Conservation (phyloP, 2,888 invertebrate genomes). For the Melangyna quadrimaculata region DNA sequence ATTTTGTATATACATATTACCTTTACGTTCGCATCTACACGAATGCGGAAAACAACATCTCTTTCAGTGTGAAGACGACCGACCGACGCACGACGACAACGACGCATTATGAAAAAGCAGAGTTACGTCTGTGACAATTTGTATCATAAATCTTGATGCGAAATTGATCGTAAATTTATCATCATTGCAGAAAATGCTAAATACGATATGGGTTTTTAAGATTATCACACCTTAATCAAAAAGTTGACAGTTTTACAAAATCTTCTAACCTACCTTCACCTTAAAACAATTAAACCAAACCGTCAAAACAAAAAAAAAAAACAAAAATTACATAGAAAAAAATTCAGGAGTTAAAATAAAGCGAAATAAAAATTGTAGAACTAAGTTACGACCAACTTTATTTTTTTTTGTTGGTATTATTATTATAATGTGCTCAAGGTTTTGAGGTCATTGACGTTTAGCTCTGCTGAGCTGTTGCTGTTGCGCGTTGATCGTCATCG, state of each 20-base stretch:
- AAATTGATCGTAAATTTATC: background rate
- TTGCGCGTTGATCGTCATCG: constrained; percentile 16
- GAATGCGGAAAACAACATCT: constrained; percentile 55
- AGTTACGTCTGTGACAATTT: background rate
- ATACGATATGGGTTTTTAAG: background rate
- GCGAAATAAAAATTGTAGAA: constrained; percentile 32
- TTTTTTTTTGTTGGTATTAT: background rate
- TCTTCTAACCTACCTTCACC: background rate
- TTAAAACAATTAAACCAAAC: constrained; percentile 41
- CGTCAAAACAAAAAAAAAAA: too few species aligned
- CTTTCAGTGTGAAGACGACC: background rate
- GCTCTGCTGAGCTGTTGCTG: constrained; percentile 32
- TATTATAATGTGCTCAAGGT: constrained; percentile 64
- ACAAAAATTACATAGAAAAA: constrained; percentile 57
- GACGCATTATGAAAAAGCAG: background rate
- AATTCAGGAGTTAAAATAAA: constrained; percentile 25
- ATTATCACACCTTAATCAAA: constrained; percentile 12
- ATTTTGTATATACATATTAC: constrained; percentile 8
- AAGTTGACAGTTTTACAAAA: background rate
- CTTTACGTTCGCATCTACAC: constrained; percentile 21
- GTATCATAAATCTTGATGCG: background rate
- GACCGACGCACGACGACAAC: background rate
- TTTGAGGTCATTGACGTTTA: constrained; percentile 70
- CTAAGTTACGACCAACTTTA: constrained; percentile 53
- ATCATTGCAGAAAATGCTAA: background rate